These are phyloP conservation scores for Oncorhynchus masou DNA, from an alignment of 2,113 vertebrate species.

Conservation along the genomic window DNA sequence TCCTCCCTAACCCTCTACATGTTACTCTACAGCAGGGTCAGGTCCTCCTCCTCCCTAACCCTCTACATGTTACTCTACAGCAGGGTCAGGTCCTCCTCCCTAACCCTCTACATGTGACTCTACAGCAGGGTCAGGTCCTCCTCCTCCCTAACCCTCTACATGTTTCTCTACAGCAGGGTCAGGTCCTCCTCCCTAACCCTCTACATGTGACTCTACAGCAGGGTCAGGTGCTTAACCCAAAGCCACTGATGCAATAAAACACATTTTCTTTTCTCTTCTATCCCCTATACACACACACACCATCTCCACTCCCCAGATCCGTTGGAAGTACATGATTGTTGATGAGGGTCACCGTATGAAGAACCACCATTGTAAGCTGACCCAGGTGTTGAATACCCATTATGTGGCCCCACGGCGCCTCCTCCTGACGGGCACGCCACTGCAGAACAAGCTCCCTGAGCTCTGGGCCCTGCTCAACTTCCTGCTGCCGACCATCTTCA, in stretches of 20 bases:
- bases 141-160: background rate
- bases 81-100: background rate
- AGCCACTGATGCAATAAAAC: background rate
- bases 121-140: background rate
- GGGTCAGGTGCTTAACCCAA: too few relatives aligned
- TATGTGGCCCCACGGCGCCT: constrained; percentile 94
- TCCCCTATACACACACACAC: background rate
- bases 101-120: background rate
- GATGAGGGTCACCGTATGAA: constrained; percentile 99
- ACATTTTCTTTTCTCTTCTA: background rate
- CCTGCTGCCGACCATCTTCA: constrained; percentile 96
- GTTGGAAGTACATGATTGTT: constrained; percentile 99
- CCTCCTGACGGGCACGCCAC: constrained; percentile 90
- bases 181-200: background rate
- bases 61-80: too few relatives aligned
- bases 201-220: too few relatives aligned
- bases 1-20: background rate
- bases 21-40: too few relatives aligned
- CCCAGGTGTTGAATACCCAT: constrained; percentile 96
- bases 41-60: background rate
- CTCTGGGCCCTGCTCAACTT: constrained; percentile 98
- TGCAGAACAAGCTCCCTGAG: constrained; percentile 96
- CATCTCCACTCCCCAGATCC: constrained; percentile 75
- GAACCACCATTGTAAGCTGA: constrained; percentile 97
- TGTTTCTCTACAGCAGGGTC: too few relatives aligned